Evolutionary conservation across 2,888 invertebrate genomes (phyloP).

Genomic region (Onthophagus sagittarius): DNA sequence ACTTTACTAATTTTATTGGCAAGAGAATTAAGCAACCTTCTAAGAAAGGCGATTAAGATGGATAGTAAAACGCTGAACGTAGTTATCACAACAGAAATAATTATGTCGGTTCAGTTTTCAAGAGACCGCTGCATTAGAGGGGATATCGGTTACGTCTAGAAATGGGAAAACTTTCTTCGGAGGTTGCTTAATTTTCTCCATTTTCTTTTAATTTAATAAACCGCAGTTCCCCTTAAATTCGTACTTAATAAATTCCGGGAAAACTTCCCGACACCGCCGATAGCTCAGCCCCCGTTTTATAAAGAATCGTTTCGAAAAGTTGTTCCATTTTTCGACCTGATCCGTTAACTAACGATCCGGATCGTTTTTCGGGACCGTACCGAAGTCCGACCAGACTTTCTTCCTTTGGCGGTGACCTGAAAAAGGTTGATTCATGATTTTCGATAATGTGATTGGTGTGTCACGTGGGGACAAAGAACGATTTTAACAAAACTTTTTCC

Average conservation of each 20-base stretch:
- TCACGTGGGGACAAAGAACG: too few relatives aligned
- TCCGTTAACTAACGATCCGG: not conserved
- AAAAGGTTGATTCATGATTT: not conserved
- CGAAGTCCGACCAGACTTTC: not conserved
- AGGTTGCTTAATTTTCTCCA: not conserved
- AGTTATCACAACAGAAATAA: not conserved
- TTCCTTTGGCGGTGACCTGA: too few relatives aligned
- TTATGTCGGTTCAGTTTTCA: not conserved
- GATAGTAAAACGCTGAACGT: not conserved
- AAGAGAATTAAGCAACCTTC: not conserved
- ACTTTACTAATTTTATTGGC: not conserved
- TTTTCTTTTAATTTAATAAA: not conserved
- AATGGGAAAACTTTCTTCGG: not conserved
- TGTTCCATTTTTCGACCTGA: not conserved
- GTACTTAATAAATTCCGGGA: not conserved
- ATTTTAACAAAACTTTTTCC: too few relatives aligned
- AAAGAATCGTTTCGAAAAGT: not conserved
- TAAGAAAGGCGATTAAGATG: not conserved
- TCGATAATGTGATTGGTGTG: too few relatives aligned
- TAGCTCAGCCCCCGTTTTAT: not conserved
- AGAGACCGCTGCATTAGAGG: not conserved
- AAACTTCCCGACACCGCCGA: not conserved
- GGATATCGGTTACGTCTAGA: not conserved
- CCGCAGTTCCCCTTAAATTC: not conserved
- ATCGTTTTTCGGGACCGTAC: not conserved